Evolutionary conservation across 1,140 invertebrate genomes (phyloP), one percentile per base, ranked within the genome.

Genomic region (Onthophagus taurus): DNA sequence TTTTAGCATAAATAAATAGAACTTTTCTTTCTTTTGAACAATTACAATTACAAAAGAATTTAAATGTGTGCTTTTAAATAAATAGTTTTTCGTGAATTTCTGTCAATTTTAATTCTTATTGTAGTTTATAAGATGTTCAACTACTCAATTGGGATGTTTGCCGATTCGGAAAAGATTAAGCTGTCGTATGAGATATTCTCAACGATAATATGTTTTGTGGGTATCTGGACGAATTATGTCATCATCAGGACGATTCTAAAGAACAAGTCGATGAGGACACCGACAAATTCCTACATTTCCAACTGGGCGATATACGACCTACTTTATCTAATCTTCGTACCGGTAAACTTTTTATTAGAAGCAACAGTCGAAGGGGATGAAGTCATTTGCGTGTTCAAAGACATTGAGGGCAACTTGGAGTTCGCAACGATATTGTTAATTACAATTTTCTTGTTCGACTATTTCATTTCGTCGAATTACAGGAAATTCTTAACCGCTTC

Each of bases 261-360:
- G 23, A 26, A 41, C 19, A 41, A 41, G 14, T 29, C 37, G 5
- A 41, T 41, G 37, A 21, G 37, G 17, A 41, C 37, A 9, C 37
- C 37, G 14, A 41, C 37, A 9, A 41, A 41, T 41, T 21, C 37
- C 18, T 41, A 41, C 24, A 41, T 41, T 14, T 41, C 37, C 2
- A 41, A 41, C 24, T 41, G 37, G 37, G 37, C 37, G 4, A 41
- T 41, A 24, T 41, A 41, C 37, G 37, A 41, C 16, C 14, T 41
- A 18, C 37, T 41, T 4, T 41, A 41, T 23, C 14, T 41, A 3
- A 41, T 41, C 7, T 17, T 41, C 3, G 37, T 41, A 30, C 37
- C 37, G 4, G 29, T 41, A 41, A 41, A 41, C n/a, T 41, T 41
- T n/a, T 2, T 41, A n/a, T 7, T 41, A 16, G 37, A 41, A 17